A percentile compares a stretch with the other conserved stretches of the same genome.
Evolutionary conservation across 1,140 invertebrate species (phyloP).

Genomic region (Protaetia brevitarsis): DNA sequence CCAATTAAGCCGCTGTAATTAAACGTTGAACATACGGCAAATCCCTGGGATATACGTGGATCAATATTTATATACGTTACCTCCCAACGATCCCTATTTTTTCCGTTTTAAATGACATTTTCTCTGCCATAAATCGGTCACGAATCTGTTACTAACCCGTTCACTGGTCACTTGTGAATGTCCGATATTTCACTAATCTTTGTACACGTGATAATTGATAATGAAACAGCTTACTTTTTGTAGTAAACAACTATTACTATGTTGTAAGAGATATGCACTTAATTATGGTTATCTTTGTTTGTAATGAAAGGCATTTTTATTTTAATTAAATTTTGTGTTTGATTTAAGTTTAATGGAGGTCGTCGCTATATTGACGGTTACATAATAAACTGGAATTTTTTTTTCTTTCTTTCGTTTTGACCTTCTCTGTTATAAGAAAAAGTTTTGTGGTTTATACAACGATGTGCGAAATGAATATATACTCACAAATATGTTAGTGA

Average conservation of each 20-base stretch:
- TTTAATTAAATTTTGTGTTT: not conserved
- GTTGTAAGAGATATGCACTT: too few species aligned
- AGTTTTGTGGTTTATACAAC: too few species aligned
- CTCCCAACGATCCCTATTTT: constrained; percentile 68
- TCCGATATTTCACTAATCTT: not conserved
- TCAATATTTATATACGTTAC: constrained; percentile 45
- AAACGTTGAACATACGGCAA: too few species aligned
- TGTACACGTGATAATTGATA: not conserved
- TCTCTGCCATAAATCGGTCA: not conserved
- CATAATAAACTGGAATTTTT: too few species aligned
- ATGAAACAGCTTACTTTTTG: too few species aligned
- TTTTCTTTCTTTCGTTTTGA: too few species aligned
- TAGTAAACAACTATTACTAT: too few species aligned
- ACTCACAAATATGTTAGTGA: too few species aligned
- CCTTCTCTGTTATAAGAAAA: too few species aligned
- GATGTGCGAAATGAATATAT: too few species aligned
- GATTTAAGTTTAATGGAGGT: not conserved
- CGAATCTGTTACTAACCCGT: not conserved
- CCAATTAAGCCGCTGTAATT: constrained; percentile 84
- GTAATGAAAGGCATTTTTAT: not conserved
- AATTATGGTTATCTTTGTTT: not conserved
- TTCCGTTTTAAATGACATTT: constrained; percentile 49
- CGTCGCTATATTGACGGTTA: too few species aligned
- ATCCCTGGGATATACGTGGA: too few species aligned
- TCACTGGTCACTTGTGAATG: not conserved